Percentiles rank a stretch among this genome's conserved stretches.
These are phyloP conservation scores for Acanthiza pusilla DNA, from an alignment of 2,797 vertebrate species.

Conservation along the genomic window DNA sequence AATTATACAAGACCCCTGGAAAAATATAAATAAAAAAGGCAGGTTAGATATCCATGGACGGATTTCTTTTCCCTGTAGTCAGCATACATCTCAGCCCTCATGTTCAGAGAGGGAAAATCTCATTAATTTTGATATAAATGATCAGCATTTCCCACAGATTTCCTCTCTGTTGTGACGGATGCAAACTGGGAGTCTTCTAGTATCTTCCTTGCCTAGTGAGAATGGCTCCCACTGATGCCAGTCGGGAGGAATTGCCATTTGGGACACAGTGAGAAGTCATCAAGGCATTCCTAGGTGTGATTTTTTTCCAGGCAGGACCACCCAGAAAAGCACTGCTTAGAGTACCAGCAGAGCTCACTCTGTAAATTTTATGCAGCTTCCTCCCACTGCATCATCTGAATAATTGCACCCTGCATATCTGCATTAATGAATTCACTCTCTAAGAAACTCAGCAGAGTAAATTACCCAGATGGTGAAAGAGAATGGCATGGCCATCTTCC, in stretches of 20 bases:
- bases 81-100: conserved; percentile 34
- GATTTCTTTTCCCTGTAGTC: conserved; percentile 39
- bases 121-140: conserved; percentile 67
- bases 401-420: conserved; percentile 48
- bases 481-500: conserved; percentile 42
- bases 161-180: conserved; percentile 9
- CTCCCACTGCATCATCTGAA: conserved; percentile 31
- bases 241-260: not conserved
- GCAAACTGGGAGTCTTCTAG: not conserved
- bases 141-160: conserved; percentile 58
- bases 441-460: conserved; percentile 29
- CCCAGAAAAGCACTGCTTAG: not conserved
- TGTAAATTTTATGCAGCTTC: not conserved
- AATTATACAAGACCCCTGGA: conserved; percentile 62
- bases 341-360: not conserved
- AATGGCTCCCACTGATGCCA: not conserved
- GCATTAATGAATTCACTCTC: conserved; percentile 47
- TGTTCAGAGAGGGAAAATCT: conserved; percentile 55
- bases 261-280: not conserved
- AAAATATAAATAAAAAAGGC: conserved; percentile 14
- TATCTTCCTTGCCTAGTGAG: not conserved
- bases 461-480: conserved; percentile 41
- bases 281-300: not conserved
- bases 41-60: conserved; percentile 37
- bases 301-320: not conserved